These are phyloP conservation scores for Sitobion miscanthi DNA, from an alignment of 1,140 invertebrate species.

Conservation along the genomic window DNA sequence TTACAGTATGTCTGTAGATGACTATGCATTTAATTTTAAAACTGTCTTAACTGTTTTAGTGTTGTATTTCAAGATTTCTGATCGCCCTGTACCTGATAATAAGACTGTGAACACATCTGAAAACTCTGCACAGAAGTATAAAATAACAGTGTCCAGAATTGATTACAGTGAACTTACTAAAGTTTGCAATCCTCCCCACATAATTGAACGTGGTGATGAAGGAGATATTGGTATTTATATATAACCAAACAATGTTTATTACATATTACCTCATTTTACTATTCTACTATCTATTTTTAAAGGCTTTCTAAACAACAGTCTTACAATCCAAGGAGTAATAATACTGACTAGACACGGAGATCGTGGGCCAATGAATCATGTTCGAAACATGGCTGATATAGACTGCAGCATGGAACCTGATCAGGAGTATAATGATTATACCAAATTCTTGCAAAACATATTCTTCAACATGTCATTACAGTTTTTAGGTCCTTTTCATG, in stretches of 20 bases:
- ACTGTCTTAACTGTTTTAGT: neutral
- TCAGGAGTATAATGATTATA: constrained; percentile 23
- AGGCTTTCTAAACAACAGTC: constrained; percentile 69
- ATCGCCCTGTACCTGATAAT: neutral
- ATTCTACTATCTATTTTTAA: constrained; percentile 58
- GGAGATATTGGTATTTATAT: constrained; percentile 63
- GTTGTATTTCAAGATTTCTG: constrained; percentile 43
- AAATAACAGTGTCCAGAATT: neutral
- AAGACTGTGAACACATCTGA: neutral
- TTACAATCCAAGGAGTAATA: constrained; percentile 78
- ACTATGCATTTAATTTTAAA: neutral
- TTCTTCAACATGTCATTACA: constrained; percentile 42
- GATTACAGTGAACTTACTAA: neutral
- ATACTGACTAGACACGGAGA: constrained; percentile 87
- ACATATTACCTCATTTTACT: neutral
- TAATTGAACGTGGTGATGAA: constrained; percentile 68
- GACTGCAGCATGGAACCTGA: constrained; percentile 70
- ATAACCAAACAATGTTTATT: neutral
- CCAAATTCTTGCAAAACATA: constrained; percentile 49
- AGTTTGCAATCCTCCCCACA: neutral
- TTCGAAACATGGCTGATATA: constrained; percentile 76
- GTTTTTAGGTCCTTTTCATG: constrained; percentile 81
- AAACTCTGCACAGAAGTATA: neutral
- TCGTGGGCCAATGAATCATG: constrained; percentile 80
- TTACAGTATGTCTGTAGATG: no score